A percentile compares a stretch with the other conserved stretches of the same genome.
phyloP scores from a whole-genome alignment of 1,140 invertebrate species.

The Aphis craccivora region DNA sequence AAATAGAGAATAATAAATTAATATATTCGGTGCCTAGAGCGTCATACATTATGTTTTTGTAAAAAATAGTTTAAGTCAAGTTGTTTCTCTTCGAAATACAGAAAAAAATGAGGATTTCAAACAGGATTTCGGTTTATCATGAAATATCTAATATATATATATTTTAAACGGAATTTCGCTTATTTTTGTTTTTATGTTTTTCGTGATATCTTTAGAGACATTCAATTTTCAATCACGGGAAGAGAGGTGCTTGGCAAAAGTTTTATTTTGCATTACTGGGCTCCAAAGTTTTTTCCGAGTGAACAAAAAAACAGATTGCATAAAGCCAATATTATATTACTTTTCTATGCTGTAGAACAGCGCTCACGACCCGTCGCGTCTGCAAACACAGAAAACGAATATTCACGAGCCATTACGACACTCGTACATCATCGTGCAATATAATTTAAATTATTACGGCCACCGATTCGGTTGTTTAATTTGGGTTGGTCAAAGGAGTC shows the following conservation, averaged over 20 bases:
- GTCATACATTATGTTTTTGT: background rate
- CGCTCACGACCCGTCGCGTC: background rate
- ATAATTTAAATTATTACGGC: background rate
- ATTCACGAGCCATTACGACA: background rate
- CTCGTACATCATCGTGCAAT: no score
- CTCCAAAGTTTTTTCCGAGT: background rate
- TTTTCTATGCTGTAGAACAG: background rate
- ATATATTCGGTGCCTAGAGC: background rate
- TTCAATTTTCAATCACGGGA: background rate
- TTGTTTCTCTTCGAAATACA: background rate
- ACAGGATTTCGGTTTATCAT: background rate
- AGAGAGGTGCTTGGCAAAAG: background rate
- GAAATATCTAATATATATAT: background rate
- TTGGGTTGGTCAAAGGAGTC: background rate
- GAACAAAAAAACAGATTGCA: background rate
- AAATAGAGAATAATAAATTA: background rate
- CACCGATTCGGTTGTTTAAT: background rate
- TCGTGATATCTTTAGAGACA: background rate
- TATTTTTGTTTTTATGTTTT: background rate
- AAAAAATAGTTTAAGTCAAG: background rate
- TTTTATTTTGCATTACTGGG: slow-evolving; percentile 15
- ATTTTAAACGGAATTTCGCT: background rate
- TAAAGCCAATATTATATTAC: slow-evolving; percentile 18
- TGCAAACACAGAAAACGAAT: background rate
- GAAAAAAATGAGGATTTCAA: background rate